Evolutionary conservation across 2,113 vertebrate species (phyloP).

Genomic region (Harpagus bidentatus): DNA sequence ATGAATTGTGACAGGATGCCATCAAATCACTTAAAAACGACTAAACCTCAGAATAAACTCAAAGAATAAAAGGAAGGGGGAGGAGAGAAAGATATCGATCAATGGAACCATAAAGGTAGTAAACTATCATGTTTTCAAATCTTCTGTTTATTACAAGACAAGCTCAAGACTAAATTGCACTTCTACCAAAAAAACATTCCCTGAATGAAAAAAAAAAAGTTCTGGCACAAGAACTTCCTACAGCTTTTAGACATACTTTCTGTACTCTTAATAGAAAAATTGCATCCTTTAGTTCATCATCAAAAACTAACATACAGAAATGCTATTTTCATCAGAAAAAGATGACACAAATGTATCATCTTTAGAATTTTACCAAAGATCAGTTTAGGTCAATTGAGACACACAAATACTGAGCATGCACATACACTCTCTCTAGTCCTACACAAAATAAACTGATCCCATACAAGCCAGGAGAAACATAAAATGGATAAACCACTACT

Average conservation of each 20-base stretch:
- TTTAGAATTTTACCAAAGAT: background rate
- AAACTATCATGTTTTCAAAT: background rate
- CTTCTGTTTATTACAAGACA: background rate
- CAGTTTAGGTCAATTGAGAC: background rate
- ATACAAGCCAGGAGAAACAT: background rate
- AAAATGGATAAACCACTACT: background rate
- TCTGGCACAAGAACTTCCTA: background rate
- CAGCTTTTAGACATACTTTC: background rate
- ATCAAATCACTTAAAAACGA: background rate
- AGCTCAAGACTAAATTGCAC: background rate
- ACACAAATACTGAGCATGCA: background rate
- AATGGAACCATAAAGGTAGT: background rate
- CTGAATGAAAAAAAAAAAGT: background rate
- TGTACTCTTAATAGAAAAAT: background rate
- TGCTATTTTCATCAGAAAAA: background rate
- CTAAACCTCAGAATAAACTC: background rate
- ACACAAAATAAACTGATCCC: background rate
- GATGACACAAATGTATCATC: background rate
- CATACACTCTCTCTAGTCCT: background rate
- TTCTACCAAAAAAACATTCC: background rate
- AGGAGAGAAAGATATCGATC: background rate
- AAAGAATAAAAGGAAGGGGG: background rate
- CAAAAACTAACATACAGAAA: background rate
- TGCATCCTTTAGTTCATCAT: background rate
- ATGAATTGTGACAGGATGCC: background rate